Base-by-base conservation (phyloP, 2,113 vertebrate genomes). In the Sinocyclocheilus maitianheensis region DNA sequence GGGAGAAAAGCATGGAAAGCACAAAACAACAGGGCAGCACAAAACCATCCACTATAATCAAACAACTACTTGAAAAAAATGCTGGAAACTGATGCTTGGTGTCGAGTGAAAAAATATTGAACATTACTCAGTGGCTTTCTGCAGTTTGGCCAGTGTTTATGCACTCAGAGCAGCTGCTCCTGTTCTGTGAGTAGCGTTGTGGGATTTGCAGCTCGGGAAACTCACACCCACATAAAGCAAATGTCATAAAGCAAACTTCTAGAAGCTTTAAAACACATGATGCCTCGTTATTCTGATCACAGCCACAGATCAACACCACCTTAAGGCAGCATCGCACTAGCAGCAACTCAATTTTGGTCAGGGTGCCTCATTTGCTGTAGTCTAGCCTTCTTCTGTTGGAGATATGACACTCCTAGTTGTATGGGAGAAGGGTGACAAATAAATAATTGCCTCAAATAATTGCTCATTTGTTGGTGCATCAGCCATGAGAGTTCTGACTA, bases 61-160 rank as follows among this genome's bases (percentile, higher is more conserved):
- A 77, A 87, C 65, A 13, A 43, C 53, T 67, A 22, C 62, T 79
- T 75, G 65, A 1, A 46, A 81, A 86, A 75, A 55, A 37, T 34
- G 37, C 62, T 8, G 34, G 65, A 81, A 85, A 65, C 10, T 40
- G 34, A 72, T 34, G 77, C 76, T 74, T 58, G 51, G n/a, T 72
- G 24, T 63, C 11, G 24, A 58, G 46, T 63, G 34, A 16, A 82
- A 76, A 85, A 83, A 65, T 79, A 51, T 51, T 43, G 67, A 85
- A 71, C 67, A 60, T 82, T 84, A 11, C 53, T 81, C 76, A 60
- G 37, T 81, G 40, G 37, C 40, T 30, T 48, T 62, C 26, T 37
- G 18, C 75, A 37, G 86, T 65, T 75, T 46, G 37, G 84, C 30
- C 83, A 69, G 72, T 81, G 83, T 84, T 89, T 79, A 86, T 84